Percentiles rank a stretch among this genome's conserved stretches.
phyloP scores from a whole-genome alignment of 2,888 invertebrate species.

The Ormyrus rosae region DNA sequence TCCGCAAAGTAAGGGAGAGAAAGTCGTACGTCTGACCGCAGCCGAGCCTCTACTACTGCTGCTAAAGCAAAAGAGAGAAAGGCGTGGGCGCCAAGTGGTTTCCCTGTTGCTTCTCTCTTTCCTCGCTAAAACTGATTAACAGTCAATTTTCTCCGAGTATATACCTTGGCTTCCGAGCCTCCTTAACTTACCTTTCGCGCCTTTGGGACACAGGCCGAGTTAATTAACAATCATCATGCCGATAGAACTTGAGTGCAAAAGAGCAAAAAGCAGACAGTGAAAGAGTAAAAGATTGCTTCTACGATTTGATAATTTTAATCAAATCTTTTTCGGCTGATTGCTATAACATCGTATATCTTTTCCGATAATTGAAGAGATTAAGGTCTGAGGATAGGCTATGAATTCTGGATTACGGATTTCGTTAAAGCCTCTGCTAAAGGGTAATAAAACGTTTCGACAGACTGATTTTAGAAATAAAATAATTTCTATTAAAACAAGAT shows the following conservation, averaged over 20 bases:
- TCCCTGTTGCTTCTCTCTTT: background rate
- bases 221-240: conserved; percentile 34
- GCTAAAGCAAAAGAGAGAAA: too few relatives aligned
- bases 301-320: too few relatives aligned
- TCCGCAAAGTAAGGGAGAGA: background rate
- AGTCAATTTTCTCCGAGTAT: conserved; percentile 19
- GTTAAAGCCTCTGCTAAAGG: too few relatives aligned
- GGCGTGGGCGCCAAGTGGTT: background rate
- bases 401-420: too few relatives aligned
- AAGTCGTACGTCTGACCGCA: background rate
- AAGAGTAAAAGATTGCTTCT: too few relatives aligned
- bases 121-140: conserved; percentile 15
- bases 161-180: background rate
- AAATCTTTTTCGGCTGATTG: too few relatives aligned
- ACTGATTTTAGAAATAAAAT: too few relatives aligned
- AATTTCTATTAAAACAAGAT: too few relatives aligned
- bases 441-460: too few relatives aligned
- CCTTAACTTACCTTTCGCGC: conserved; percentile 36
- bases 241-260: background rate
- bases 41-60: background rate
- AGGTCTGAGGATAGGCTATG: too few relatives aligned
- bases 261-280: background rate
- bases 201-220: background rate
- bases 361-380: too few relatives aligned
- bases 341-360: too few relatives aligned